Evolutionary conservation across 2,113 vertebrate species (phyloP), one percentile per base, ranked within the genome.

Genomic region (Stercorarius parasiticus): DNA sequence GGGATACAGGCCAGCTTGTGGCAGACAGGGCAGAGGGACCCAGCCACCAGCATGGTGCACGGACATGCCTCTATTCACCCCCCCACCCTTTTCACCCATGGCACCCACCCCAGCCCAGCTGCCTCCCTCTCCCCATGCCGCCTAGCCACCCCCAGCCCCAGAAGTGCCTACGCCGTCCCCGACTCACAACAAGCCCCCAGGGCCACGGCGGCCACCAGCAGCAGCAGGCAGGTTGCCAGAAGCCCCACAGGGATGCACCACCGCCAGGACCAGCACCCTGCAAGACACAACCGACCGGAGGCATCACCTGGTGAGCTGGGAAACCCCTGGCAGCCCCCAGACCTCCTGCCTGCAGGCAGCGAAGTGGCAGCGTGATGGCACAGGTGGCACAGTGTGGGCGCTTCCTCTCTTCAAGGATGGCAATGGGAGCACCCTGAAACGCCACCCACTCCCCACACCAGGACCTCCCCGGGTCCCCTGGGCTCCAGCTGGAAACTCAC

Each of bases 131-230:
- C 12, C 45, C 34, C 1, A 0, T 40, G 12, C n/a, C 15, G 7
- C n/a, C 59, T 79, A 66, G 5, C 61, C 20, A 22, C 23, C 55
- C 62, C 19, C 36, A 25, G 5, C 26, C 61, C 38, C 34, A 47
- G 3, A 16, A 23, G 9, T 65, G 19, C 26, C 64, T 53, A 49
- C 16, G 8, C 29, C 45, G 20, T 9, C 26, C 12, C 11, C 1
- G 0, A 94, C 95, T 96, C 73, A 96, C 95, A 96, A 78, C 77
- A 94, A 65, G 19, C 40, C 4, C 94, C 95, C 49, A 96, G n/a
- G 16, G 69, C 22, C 30, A 92, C 32, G 2, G 86, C 69, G 64
- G 67, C 25, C 58, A 90, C 86, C 73, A 95, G 59, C 43, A 96
- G 77, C 52, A 96, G 58, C 32, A 95, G 53, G 20, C 67, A 93